Evolutionary conservation across 2,113 vertebrate species (phyloP).

Genomic region (Spea bombifrons): DNA sequence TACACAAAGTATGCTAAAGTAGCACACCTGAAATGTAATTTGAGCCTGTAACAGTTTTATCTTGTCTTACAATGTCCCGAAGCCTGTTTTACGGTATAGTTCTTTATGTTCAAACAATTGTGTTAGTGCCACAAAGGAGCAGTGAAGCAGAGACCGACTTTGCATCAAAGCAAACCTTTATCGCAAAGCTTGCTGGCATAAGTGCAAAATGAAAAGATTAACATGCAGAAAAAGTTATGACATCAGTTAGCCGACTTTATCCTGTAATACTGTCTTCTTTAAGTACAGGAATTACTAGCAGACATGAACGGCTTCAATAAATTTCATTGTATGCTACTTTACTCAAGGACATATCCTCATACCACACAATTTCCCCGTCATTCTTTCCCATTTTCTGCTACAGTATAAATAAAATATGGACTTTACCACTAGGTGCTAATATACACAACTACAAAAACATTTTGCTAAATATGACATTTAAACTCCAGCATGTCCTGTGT

Average conservation of each 20-base stretch:
- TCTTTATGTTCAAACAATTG: constrained; percentile 14
- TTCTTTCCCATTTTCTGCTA: no score
- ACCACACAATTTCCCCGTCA: no score
- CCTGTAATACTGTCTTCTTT: neutral
- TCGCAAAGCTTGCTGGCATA: neutral
- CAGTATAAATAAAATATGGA: no score
- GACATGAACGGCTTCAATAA: neutral
- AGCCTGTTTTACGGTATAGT: constrained; percentile 9
- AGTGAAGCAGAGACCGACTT: neutral
- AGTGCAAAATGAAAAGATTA: neutral
- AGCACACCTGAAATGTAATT: constrained; percentile 5
- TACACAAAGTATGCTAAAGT: no score
- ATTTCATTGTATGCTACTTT: neutral
- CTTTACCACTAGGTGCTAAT: no score
- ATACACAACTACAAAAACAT: no score
- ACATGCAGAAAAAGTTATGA: neutral
- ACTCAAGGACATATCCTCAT: no score
- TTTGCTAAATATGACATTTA: no score
- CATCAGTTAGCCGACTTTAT: neutral
- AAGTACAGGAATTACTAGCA: constrained; percentile 4
- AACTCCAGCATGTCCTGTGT: no score
- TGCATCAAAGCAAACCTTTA: neutral
- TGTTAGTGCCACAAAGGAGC: constrained; percentile 4
- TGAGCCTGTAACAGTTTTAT: constrained; percentile 12
- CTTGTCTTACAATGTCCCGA: constrained; percentile 11